Percentiles rank a stretch among this genome's conserved stretches.
Evolutionary conservation across 2,797 vertebrate species (phyloP).

Genomic region (Lagorchestes hirsutus): DNA sequence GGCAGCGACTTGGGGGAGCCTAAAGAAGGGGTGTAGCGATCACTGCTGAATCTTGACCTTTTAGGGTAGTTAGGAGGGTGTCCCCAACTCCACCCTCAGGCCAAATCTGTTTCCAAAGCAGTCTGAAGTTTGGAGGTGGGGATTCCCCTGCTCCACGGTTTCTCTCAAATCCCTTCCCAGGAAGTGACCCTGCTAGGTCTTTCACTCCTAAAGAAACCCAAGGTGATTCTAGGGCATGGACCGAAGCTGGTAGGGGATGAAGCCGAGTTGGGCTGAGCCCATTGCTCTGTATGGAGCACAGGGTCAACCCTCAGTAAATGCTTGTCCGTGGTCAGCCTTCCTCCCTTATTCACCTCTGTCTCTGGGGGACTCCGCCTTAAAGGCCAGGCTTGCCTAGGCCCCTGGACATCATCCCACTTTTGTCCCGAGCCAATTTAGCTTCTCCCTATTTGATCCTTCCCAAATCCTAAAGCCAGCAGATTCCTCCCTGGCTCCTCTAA

Average conservation of each 20-base stretch:
- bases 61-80: conserved; percentile 16
- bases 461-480: neutral
- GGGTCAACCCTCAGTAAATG: neutral
- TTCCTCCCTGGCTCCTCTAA: conserved; percentile 2
- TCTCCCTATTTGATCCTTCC: neutral
- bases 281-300: neutral
- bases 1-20: conserved; percentile 64
- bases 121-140: neutral
- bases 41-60: conserved; percentile 60
- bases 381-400: neutral
- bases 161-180: conserved; percentile 59
- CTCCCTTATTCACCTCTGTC: neutral
- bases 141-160: conserved; percentile 10
- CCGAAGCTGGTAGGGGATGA: neutral
- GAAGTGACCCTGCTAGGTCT: conserved; percentile 33
- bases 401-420: neutral
- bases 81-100: conserved; percentile 13
- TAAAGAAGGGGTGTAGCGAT: conserved; percentile 46
- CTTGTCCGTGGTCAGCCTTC: neutral
- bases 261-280: neutral
- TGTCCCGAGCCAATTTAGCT: neutral
- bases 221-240: neutral
- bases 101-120: conserved; percentile 12
- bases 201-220: conserved; percentile 47
- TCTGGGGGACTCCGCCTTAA: neutral